A percentile compares a stretch with the other conserved stretches of the same genome.
These are phyloP conservation scores for Scrobipalpa costella DNA, from an alignment of 2,888 invertebrate species.

Conservation along the genomic window DNA sequence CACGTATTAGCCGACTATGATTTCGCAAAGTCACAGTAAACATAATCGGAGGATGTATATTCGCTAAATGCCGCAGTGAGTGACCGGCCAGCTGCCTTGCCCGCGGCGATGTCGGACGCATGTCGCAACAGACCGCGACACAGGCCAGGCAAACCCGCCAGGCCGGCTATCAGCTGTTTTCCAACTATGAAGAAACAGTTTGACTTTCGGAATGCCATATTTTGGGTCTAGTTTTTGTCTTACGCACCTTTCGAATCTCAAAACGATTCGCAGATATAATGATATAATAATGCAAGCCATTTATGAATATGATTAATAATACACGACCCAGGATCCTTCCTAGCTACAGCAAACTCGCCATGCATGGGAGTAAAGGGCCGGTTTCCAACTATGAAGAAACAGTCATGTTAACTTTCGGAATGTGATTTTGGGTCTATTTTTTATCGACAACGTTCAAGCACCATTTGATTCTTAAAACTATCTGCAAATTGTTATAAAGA, in stretches of 20 bases:
- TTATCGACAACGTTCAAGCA: too few species aligned
- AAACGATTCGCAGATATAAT: neutral
- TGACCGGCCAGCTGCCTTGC: conserved; percentile 30
- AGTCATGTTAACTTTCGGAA: too few species aligned
- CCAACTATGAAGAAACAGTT: conserved; percentile 18
- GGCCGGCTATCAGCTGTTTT: conserved; percentile 15
- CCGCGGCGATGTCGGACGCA: conserved; percentile 24
- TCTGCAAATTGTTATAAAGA: too few species aligned
- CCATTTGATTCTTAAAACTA: too few species aligned
- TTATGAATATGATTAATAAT: neutral
- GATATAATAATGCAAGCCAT: neutral
- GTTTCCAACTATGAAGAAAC: too few species aligned
- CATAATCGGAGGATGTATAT: conserved; percentile 14
- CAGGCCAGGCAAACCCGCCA: too few species aligned
- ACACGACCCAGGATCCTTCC: too few species aligned
- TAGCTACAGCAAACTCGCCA: too few species aligned
- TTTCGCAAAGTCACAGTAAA: neutral
- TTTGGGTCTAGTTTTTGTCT: neutral
- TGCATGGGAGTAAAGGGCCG: too few species aligned
- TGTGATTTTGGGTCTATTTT: too few species aligned
- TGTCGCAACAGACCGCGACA: conserved; percentile 4
- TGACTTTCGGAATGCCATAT: conserved; percentile 4
- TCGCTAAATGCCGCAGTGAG: conserved; percentile 20
- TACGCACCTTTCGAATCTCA: neutral
- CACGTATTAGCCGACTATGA: too few species aligned